Base-by-base conservation (phyloP, 1,140 invertebrate genomes). In the Orchesella cincta region DNA sequence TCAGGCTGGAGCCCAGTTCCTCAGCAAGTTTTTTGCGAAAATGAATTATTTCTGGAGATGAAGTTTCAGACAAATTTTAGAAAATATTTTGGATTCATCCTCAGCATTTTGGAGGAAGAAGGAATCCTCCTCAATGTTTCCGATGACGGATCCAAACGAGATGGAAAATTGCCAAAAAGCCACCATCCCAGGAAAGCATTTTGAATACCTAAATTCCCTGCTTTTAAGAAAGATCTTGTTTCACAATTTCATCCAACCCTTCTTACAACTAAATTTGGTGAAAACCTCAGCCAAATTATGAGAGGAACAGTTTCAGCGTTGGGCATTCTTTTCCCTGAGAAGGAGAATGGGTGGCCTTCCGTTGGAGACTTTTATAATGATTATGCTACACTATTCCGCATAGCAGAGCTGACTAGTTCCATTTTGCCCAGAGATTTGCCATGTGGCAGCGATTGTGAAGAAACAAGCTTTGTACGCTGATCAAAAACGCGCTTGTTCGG, bases 1-100 rank as follows among this genome's bases (percentile, higher is more conserved):
- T 28, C 28, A 1, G 70, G 70, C 51, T 77, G 67, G 70, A 28
- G 36, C n/a, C n/a, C 71, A 77, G 51, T 39, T 70, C 1, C 28
- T 29, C 16, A 52, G 29, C 26, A n/a, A 8, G 31, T 3, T 67
- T 67, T 67, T n/a, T 5, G 12, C 12, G 62, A 67, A 67, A 67
- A 33, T 57, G 54, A 67, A 2, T 31, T 31, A 57, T 16, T 57
- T n/a, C 14, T 18, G n/a, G 14, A 57, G 23, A 5, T 57, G 5
- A 57, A 26, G 5, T 18, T 57, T 26, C 3, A 57, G 26, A 26
- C 12, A 23, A 3, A 57, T 5, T 26, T 18, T 57, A 23, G 14
- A 23, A 57, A 57, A 23, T 5, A n/a, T 12, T 57, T 57, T 57
- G 54, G 54, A 57, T 57, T 18, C 23, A 14, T 14, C 23, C 54